Evolutionary conservation across 2,888 invertebrate genomes (phyloP).

Genomic region (Tenthredo distinguenda): DNA sequence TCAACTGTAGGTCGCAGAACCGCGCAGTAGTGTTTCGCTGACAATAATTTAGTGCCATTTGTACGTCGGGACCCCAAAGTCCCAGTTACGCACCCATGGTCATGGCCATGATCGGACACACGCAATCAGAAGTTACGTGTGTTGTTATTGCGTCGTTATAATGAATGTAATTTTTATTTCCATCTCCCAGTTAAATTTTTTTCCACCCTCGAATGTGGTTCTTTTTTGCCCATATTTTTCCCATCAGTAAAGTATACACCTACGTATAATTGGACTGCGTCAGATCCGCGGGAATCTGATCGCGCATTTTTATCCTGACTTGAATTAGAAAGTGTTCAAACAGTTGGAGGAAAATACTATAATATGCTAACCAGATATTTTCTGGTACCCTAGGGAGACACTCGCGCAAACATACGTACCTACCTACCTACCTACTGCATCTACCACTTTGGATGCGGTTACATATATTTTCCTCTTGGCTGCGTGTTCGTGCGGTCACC

Average conservation of each 20-base stretch:
- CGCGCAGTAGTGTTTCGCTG: background rate
- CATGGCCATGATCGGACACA: background rate
- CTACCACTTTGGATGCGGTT: slow-evolving; percentile 29
- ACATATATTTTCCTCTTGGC: background rate
- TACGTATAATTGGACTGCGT: background rate
- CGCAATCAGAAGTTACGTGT: background rate
- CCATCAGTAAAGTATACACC: background rate
- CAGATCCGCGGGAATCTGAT: background rate
- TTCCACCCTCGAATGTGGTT: background rate
- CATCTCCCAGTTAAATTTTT: background rate
- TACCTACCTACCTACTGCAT: background rate
- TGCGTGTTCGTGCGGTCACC: slow-evolving; percentile 4
- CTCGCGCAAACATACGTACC: background rate
- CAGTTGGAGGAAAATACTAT: background rate
- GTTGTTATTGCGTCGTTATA: slow-evolving; percentile 6
- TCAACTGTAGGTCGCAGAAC: background rate
- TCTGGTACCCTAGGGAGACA: background rate
- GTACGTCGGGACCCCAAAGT: background rate
- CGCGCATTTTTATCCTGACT: background rate
- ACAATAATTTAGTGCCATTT: background rate
- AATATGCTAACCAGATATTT: slow-evolving; percentile 1
- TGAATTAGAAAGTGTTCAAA: background rate
- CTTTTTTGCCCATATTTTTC: background rate
- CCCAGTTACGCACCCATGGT: background rate
- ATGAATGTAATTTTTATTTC: background rate